Conservation (phyloP, 2,888 invertebrate species). For the Hoplodrina ambigua region DNA sequence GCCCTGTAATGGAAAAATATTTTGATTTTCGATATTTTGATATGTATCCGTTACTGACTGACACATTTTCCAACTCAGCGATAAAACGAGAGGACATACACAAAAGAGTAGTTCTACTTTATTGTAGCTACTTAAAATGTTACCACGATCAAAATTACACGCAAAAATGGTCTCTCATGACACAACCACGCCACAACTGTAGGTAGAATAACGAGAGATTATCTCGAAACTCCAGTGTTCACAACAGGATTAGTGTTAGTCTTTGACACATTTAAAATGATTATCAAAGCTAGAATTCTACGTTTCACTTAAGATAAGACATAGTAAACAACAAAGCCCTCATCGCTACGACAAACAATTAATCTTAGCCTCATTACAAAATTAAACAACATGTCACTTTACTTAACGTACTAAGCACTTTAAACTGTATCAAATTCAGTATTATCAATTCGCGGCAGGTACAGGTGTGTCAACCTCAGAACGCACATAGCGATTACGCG, state of each 20-base stretch:
- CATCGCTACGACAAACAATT: conserved; percentile 34
- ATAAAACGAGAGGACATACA: neutral
- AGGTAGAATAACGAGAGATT: neutral
- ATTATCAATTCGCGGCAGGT: conserved; percentile 64
- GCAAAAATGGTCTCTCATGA: neutral
- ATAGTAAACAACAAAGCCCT: conserved; percentile 22
- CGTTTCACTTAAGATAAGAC: conserved; percentile 15
- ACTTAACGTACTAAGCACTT: conserved; percentile 48
- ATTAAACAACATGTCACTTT: conserved; percentile 50
- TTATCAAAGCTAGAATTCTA: neutral
- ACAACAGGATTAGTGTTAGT: neutral
- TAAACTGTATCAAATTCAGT: conserved; percentile 45
- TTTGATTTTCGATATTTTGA: too few species aligned
- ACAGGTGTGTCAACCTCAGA: conserved; percentile 61
- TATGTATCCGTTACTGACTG: too few species aligned
- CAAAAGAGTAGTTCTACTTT: too few species aligned
- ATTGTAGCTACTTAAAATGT: neutral
- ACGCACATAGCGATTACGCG: conserved; percentile 60
- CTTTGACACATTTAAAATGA: too few species aligned
- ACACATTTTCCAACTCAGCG: too few species aligned
- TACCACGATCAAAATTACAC: conserved; percentile 1
- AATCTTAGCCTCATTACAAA: conserved; percentile 45
- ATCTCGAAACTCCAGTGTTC: neutral
- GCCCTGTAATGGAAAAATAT: too few species aligned
- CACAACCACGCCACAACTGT: neutral